A percentile compares a stretch with the other conserved stretches of the same genome.
These are phyloP conservation scores for Catharus ustulatus DNA, from an alignment of 2,797 vertebrate genomes.

Conservation along the genomic window DNA sequence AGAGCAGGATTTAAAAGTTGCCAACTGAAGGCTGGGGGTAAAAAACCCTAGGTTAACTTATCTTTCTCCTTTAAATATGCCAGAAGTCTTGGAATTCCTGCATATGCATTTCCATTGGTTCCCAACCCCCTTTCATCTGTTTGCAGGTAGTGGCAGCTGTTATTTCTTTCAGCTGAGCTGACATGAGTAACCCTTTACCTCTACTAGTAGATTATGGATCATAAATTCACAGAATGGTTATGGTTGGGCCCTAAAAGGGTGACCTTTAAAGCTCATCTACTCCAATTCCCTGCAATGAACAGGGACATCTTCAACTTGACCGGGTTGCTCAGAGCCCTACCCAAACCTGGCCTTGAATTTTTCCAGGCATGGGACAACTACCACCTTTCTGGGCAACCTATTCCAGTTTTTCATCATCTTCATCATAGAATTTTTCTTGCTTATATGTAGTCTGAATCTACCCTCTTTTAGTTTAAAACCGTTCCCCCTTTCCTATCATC, in stretches of 20 bases:
- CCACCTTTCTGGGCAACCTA: not conserved
- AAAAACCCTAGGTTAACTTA: not conserved
- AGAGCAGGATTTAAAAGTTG: not conserved
- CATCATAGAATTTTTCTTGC: not conserved
- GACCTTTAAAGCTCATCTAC: not conserved
- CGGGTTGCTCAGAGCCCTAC: not conserved
- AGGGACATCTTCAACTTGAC: not conserved
- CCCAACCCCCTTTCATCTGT: not conserved
- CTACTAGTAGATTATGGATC: not conserved
- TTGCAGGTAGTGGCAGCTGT: not conserved
- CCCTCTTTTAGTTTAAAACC: not conserved
- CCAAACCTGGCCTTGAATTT: not conserved
- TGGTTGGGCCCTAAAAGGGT: not conserved
- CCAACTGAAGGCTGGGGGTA: not conserved
- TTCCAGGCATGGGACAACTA: not conserved
- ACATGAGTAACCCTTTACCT: not conserved
- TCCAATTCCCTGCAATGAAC: accelerated
- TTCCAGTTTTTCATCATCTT: not conserved
- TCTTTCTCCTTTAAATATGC: not conserved
- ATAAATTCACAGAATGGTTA: not conserved
- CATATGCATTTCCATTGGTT: not conserved
- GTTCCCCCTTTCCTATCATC: not conserved
- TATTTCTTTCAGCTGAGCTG: not conserved
- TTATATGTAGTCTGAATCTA: not conserved
- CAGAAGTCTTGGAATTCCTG: not conserved